Evolutionary conservation across 2,797 vertebrate genomes (phyloP), one percentile per base, ranked within the genome.

Genomic region (Labroides dimidiatus): DNA sequence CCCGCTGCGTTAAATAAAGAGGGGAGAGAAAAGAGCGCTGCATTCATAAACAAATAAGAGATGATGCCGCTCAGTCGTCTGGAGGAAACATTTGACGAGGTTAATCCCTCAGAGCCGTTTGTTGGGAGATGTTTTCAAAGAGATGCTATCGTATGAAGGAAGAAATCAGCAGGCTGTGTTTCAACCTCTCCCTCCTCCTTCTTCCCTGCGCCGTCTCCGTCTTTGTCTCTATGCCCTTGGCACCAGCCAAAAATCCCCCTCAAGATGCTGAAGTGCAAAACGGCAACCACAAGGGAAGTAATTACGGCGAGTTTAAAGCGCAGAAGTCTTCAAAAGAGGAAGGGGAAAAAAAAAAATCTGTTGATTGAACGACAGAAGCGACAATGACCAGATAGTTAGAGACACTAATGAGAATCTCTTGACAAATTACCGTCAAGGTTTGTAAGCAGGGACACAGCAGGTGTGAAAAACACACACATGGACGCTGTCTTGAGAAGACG

Each of bases 31-130:
- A 11, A 67, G 51, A 65, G 80, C 10, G 64, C 17, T 15, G 65
- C 65, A 45, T 89, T 79, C 73, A 73, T 81, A 81, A 89, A 84
- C 81, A 85, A 84, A 87, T 67, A 82, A 72, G 72, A 89, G 81
- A 88, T 78, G 82, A 87, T 79, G 74, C 67, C 66, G 16, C 76
- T 73, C 72, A 64, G 57, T 72, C 37, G 58, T 69, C 77, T 21
- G 61, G 61, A 72, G 76, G 65, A 69, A 57, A 69, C 51, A 20
- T 75, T 73, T 63, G 83, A 87, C 66, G 78, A 82, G 86, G 82
- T 86, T 87, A 85, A 89, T 91, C 80, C 82, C 66, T 87, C 82
- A 68, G 78, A 82, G 73, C 50, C 65, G 51, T 90, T 88, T 84
- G 78, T 83, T 76, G 72, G 65, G 72, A 75, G 68, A 78, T 62